phyloP scores from a whole-genome alignment of 2,888 invertebrate genomes.

The Drosophila anomalipes region DNA sequence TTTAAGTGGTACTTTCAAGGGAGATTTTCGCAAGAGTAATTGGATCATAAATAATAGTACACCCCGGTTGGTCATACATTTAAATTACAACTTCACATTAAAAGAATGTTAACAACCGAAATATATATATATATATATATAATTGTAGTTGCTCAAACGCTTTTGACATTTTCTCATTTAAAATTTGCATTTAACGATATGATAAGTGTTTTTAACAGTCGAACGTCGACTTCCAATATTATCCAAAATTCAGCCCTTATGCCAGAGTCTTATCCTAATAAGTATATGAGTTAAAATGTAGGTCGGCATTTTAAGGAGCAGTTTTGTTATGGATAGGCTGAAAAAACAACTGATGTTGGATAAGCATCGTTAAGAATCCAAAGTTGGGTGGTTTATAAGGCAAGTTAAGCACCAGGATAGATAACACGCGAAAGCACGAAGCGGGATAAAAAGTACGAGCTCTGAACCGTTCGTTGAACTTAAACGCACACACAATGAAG shows the following conservation, averaged over 20 bases:
- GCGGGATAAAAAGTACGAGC: neutral
- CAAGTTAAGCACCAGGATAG: neutral
- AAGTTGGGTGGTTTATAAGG: neutral
- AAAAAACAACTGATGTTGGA: neutral
- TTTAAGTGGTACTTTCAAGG: neutral
- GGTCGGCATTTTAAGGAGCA: neutral
- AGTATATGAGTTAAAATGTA: neutral
- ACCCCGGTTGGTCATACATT: neutral
- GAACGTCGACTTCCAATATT: neutral
- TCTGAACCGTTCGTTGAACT: neutral
- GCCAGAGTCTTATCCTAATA: neutral
- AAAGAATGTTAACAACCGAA: neutral
- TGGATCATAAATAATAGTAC: neutral
- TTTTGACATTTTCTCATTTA: neutral
- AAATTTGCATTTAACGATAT: neutral
- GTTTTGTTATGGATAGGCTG: neutral
- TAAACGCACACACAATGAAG: neutral
- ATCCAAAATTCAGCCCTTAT: neutral
- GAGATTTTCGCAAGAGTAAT: neutral
- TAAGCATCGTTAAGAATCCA: neutral
- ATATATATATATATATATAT: neutral
- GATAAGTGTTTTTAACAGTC: neutral
- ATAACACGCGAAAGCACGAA: constrained; percentile 5
- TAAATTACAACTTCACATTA: neutral
- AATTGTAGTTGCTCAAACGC: neutral